Evolutionary conservation across 2,888 invertebrate genomes (phyloP).

Genomic region (Drosophila kuntzei): DNA sequence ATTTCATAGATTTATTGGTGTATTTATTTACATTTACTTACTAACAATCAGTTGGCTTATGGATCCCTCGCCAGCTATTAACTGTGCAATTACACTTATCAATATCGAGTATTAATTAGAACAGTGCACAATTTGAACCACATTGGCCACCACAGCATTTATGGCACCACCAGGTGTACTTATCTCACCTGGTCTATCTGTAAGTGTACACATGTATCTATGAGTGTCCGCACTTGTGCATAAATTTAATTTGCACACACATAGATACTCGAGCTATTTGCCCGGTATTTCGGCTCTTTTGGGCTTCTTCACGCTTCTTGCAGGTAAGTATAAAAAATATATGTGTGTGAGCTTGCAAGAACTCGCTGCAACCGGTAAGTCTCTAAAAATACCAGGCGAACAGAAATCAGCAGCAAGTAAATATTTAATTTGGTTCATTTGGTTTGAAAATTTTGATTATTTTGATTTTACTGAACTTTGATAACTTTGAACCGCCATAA

Average conservation of each 20-base stretch:
- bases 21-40: constrained; percentile 11
- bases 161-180: constrained; percentile 56
- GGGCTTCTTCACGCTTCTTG: too few species aligned
- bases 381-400: too few species aligned
- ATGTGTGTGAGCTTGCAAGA: too few species aligned
- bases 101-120: constrained; percentile 39
- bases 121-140: constrained; percentile 15
- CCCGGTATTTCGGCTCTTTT: too few species aligned
- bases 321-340: too few species aligned
- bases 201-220: constrained; percentile 18
- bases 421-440: too few species aligned
- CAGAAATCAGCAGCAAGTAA: too few species aligned
- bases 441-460: too few species aligned
- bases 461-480: too few species aligned
- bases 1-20: constrained; percentile 29
- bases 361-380: too few species aligned
- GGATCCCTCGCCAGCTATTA: constrained; percentile 34
- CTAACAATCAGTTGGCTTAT: constrained; percentile 15
- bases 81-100: constrained; percentile 38
- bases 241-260: constrained; percentile 38
- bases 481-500: too few species aligned
- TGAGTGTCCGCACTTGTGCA: constrained; percentile 30
- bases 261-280: constrained; percentile 16
- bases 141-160: constrained; percentile 31
- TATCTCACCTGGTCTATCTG: constrained; percentile 26